Conservation (phyloP, 2,888 invertebrate species). For the Chorisops tibialis region DNA sequence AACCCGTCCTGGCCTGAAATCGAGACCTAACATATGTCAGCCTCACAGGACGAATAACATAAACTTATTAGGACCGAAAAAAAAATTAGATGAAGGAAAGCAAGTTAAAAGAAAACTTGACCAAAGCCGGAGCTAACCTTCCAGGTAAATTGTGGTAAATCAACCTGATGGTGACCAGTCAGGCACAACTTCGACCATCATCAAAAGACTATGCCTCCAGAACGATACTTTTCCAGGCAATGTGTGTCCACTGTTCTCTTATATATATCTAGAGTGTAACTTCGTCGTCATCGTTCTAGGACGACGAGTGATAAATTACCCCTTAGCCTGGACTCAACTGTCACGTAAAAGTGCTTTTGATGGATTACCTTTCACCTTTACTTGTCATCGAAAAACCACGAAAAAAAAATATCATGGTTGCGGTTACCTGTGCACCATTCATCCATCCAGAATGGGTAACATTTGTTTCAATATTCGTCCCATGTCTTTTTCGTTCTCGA, state of each 20-base stretch:
- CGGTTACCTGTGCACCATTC: no score
- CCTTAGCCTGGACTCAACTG: slow-evolving; percentile 1
- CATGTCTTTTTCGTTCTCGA: no score
- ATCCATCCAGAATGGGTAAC: no score
- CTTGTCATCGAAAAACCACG: slow-evolving; percentile 1
- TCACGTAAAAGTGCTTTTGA: slow-evolving; percentile 14
- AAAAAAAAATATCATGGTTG: no score
- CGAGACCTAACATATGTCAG: no score
- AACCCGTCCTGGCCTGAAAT: no score
- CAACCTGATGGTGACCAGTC: background rate
- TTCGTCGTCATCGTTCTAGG: background rate
- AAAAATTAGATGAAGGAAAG: no score
- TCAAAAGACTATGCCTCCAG: background rate
- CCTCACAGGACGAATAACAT: no score
- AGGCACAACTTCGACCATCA: no score
- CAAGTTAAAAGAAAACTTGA: no score
- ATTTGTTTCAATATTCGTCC: no score
- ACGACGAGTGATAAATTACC: slow-evolving; percentile 17
- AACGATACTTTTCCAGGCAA: background rate
- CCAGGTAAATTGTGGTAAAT: slow-evolving; percentile 18
- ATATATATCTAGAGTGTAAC: background rate
- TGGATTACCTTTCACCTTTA: slow-evolving; percentile 17
- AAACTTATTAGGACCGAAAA: no score
- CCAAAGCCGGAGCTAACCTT: background rate
- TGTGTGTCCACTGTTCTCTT: background rate